Conservation (phyloP, 2,888 invertebrate genomes). For the Willowsia nigromaculata region DNA sequence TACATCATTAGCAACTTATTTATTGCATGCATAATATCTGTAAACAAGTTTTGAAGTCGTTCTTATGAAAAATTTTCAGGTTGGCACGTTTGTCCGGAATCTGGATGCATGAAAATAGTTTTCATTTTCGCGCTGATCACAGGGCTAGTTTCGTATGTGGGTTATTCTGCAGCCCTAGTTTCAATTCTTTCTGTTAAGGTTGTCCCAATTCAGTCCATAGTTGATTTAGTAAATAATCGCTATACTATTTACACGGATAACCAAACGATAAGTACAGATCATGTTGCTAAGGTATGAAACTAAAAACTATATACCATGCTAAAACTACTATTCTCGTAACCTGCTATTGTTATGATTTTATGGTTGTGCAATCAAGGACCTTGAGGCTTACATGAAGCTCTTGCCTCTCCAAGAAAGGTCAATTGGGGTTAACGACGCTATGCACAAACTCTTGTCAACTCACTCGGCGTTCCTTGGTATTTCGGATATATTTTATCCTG, state of each 20-base stretch:
- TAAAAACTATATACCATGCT: too few relatives aligned
- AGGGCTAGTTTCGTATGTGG: slow-evolving; percentile 71
- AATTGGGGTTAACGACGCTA: slow-evolving; percentile 19
- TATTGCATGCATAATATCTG: too few relatives aligned
- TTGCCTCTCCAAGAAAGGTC: slow-evolving; percentile 11
- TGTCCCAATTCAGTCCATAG: slow-evolving; percentile 62
- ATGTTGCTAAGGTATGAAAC: slow-evolving; percentile 66
- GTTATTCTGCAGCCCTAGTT: slow-evolving; percentile 74
- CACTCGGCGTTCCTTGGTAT: slow-evolving; percentile 67
- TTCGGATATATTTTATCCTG: slow-evolving; percentile 71
- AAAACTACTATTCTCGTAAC: too few relatives aligned
- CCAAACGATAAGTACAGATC: slow-evolving; percentile 60
- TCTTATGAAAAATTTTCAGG: slow-evolving; percentile 67
- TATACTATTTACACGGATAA: slow-evolving; percentile 72
- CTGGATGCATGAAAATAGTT: slow-evolving; percentile 73
- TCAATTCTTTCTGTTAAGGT: slow-evolving; percentile 74
- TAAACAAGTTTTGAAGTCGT: too few relatives aligned
- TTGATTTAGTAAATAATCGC: slow-evolving; percentile 61
- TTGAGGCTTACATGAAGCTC: not conserved
- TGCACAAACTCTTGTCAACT: slow-evolving; percentile 39
- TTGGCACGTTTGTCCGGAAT: slow-evolving; percentile 73
- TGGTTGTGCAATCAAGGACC: slow-evolving; percentile 22
- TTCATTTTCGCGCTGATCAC: slow-evolving; percentile 73
- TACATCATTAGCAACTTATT: too few relatives aligned
- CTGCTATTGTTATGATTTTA: too few relatives aligned